Evolutionary conservation across 2,113 vertebrate genomes (phyloP).

Genomic region (Cyprinodon variegatus): DNA sequence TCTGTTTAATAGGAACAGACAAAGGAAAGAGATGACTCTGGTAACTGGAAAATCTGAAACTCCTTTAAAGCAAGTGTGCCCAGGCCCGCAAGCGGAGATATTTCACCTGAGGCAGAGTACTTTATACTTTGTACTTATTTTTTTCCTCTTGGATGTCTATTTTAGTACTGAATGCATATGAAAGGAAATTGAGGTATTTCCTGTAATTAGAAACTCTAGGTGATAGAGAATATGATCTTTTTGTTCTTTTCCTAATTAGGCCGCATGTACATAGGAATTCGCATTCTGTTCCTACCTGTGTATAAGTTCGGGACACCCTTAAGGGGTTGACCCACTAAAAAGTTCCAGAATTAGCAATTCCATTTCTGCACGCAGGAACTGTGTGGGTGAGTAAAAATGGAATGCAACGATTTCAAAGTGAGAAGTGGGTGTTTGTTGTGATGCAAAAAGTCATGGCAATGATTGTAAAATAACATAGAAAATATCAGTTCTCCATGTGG

Average conservation of each 20-base stretch:
- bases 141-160: slow-evolving; percentile 59
- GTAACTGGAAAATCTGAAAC: slow-evolving; percentile 34
- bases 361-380: not conserved
- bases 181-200: slow-evolving; percentile 75
- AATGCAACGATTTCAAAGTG: slow-evolving; percentile 27
- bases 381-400: slow-evolving; percentile 24
- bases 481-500: slow-evolving; percentile 63
- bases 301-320: slow-evolving; percentile 70
- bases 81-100: slow-evolving; percentile 62
- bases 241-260: slow-evolving; percentile 77
- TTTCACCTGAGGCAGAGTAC: slow-evolving; percentile 68
- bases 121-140: slow-evolving; percentile 68
- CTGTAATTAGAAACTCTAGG: slow-evolving; percentile 75
- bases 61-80: slow-evolving; percentile 50
- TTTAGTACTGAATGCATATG: slow-evolving; percentile 77
- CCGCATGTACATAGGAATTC: slow-evolving; percentile 67
- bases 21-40: slow-evolving; percentile 29
- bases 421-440: slow-evolving; percentile 39
- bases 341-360: slow-evolving; percentile 48
- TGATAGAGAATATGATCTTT: slow-evolving; percentile 69
- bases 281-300: slow-evolving; percentile 69
- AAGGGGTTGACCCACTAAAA: slow-evolving; percentile 75
- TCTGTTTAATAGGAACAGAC: slow-evolving; percentile 46
- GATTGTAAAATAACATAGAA: slow-evolving; percentile 58
- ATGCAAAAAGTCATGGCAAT: slow-evolving; percentile 45